Conservation (phyloP, 2,888 invertebrate genomes). For the Vesta saturnalis region DNA sequence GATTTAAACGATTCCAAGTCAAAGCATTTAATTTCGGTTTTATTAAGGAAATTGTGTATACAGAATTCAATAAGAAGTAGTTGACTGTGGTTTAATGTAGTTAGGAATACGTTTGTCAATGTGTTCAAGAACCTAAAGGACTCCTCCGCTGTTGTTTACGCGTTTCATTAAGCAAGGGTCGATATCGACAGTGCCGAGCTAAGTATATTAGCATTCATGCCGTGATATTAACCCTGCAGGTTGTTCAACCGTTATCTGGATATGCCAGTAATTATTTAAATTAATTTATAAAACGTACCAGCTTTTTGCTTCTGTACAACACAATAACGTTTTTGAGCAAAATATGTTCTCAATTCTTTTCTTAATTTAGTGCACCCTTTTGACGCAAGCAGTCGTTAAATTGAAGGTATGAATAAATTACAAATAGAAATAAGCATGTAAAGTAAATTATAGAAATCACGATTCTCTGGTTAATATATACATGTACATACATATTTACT, state of each 20-base stretch:
- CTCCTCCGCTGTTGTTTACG: conserved; percentile 42
- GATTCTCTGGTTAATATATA: conserved; percentile 18
- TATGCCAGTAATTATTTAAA: conserved; percentile 40
- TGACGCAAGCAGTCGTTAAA: not conserved
- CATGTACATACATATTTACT: conserved; percentile 26
- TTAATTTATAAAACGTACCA: conserved; percentile 33
- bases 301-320: conserved; percentile 6
- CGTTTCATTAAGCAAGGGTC: conserved; percentile 43
- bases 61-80: conserved; percentile 19
- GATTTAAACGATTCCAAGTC: not conserved
- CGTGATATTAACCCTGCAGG: conserved; percentile 40
- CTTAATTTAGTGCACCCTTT: not conserved
- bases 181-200: conserved; percentile 39
- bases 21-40: not conserved
- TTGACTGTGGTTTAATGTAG: conserved; percentile 26
- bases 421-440: not conserved
- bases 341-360: conserved; percentile 2
- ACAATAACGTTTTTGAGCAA: conserved; percentile 14
- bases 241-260: conserved; percentile 43
- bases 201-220: conserved; percentile 41
- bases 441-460: conserved; percentile 19
- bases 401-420: not conserved
- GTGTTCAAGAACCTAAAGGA: conserved; percentile 31
- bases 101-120: conserved; percentile 28
- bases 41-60: conserved; percentile 31